Percentiles rank a stretch among this genome's conserved stretches.
These are phyloP conservation scores for Nyctereutes procyonoides DNA, from an alignment of 2,113 vertebrate genomes.

Conservation along the genomic window DNA sequence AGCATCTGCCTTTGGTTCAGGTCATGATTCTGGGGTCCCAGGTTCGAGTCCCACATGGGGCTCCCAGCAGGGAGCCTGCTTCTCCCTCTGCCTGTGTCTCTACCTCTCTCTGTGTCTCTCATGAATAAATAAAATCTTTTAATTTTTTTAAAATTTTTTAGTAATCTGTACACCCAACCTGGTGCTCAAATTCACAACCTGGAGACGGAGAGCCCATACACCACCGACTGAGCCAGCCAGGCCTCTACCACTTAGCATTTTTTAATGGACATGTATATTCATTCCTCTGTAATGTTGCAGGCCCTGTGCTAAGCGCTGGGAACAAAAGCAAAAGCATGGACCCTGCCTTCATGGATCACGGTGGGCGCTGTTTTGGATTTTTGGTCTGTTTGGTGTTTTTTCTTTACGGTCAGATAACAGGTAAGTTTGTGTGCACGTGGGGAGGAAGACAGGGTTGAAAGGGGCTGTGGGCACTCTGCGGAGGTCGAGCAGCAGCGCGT, in stretches of 20 bases:
- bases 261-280: not conserved
- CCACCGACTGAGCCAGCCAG: not conserved
- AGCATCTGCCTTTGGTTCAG: too few relatives aligned
- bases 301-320: not conserved
- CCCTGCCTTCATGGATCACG: not conserved
- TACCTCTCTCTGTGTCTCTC: too few relatives aligned
- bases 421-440: not conserved
- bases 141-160: not conserved
- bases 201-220: not conserved
- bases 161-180: not conserved
- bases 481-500: accelerated
- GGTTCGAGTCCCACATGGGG: too few relatives aligned
- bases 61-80: too few relatives aligned
- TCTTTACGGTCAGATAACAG: not conserved
- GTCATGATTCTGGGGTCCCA: too few relatives aligned
- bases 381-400: not conserved
- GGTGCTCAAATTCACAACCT: not conserved
- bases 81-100: too few relatives aligned
- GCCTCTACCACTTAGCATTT: not conserved
- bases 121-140: too few relatives aligned
- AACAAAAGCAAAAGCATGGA: not conserved
- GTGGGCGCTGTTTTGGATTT: not conserved
- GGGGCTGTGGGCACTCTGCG: accelerated
- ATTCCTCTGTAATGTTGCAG: not conserved
- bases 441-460: not conserved